Evolutionary conservation across 2,797 vertebrate species (phyloP).

Genomic region (Syndactyla subalaris): DNA sequence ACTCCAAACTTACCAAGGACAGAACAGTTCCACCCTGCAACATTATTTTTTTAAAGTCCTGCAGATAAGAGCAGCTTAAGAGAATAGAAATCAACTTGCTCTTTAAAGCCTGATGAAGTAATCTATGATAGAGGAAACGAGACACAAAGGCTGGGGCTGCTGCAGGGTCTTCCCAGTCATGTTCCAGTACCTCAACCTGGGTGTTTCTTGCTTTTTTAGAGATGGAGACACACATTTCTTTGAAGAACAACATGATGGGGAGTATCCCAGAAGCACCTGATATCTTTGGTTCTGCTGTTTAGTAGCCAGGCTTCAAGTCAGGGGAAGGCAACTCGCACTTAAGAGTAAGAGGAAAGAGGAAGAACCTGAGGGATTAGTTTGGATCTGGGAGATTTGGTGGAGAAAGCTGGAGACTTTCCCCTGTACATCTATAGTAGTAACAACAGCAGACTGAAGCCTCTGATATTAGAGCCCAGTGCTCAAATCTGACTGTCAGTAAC

Average conservation of each 20-base stretch:
- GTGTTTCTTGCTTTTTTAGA: background rate
- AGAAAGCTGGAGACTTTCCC: background rate
- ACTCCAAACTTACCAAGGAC: background rate
- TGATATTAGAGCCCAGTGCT: background rate
- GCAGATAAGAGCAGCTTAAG: background rate
- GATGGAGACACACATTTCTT: background rate
- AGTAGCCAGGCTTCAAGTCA: background rate
- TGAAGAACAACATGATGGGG: background rate
- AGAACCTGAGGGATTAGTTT: background rate
- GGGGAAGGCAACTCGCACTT: background rate
- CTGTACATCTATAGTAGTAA: background rate
- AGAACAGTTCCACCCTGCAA: background rate
- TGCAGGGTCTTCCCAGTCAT: background rate
- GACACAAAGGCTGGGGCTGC: background rate
- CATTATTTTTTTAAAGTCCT: background rate
- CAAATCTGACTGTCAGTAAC: background rate
- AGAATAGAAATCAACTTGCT: background rate
- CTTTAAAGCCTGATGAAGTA: background rate
- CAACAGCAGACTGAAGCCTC: background rate
- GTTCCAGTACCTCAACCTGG: background rate
- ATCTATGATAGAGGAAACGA: background rate
- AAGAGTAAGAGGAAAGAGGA: background rate
- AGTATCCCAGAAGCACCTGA: background rate
- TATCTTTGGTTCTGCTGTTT: background rate
- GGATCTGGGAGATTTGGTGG: background rate